Base-by-base conservation (phyloP, 2,113 vertebrate species). In the Deroptyus accipitrinus region DNA sequence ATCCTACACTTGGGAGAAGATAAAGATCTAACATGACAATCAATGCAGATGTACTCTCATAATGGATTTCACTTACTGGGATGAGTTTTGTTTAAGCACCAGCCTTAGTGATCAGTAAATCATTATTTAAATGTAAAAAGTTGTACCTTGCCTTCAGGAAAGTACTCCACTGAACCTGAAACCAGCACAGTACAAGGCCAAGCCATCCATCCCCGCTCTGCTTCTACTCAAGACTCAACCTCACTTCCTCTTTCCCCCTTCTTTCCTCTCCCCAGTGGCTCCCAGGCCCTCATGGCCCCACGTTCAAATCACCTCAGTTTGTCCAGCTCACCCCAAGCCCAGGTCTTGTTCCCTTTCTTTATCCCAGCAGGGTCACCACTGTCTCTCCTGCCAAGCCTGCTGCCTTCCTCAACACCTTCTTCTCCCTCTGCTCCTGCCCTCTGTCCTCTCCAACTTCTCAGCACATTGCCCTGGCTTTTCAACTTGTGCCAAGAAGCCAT, bases 1-100 rank as follows among this genome's bases (percentile, higher is more conserved):
- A 93, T 94, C 82, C 84, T 49, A 88, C 88, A 93, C 88, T 64
- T 82, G 90, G 80, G 90, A 96, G 44, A 92, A 86, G 86, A 88
- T 95, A 96, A 95, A 96, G 96, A 93, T 88, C 80, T 69, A 94
- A 67, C 86, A 70, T 70, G 93, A 94, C 96, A 94, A 97, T 95
- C 93, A 96, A 97, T 94, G 83, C 33, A 94, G 89, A 94, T 94
- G 73, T 86, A 96, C 91, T 96, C 86, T 92, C 61, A 95, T 96
- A 97, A 97, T 92, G 91, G 94, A 97, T 97, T 97, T 94, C 94
- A 97, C 95, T 97, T 97, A 96, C 92, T 92, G 86, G 91, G 91
- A 95, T 90, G 88, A 88, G 83, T 77, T 95, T 94, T 96, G 90
- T 95, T 93, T 93, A 97, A 97, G 94, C 59, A 81, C 72, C 90